Base-by-base conservation (phyloP, 2,888 invertebrate species). In the Liodrosophila aerea region DNA sequence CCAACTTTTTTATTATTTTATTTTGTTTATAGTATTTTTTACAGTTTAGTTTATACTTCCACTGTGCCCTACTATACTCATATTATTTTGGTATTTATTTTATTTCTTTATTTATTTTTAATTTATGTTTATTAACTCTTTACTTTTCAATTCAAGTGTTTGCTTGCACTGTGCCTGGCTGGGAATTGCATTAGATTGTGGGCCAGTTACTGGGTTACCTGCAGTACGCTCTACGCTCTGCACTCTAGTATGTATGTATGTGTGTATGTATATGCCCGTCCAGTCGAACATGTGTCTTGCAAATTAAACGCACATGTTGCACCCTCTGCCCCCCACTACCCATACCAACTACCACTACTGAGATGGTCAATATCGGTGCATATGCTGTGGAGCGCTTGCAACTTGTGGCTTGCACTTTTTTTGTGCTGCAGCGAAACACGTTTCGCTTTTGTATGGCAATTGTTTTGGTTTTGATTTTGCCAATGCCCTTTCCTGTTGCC, bases 291-390 rank as follows among this genome's bases (percentile, higher is more conserved):
- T 81, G 70, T 86, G 84, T 88, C 87, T 86, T 85, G 87, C 87
- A 87, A 88, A 88, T 88, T 87, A 88, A 88, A 87, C 82, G 87
- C 85, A 87, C 85, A 84, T 87, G 88, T 78, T 76, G 80, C 66
- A 64, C 53, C 9, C 36, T 56, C 56, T 33, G 59, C 44, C 47
- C 49, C 34, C 41, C 57, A 39, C 52, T 33, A 40, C 31, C 50
- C 39, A n/a, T n/a, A n/a, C n/a, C n/a, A n/a, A n/a, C n/a, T n/a
- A n/a, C n/a, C 12, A 41, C 11, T 7, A 22, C 30, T 29, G 30
- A n/a, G n/a, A n/a, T 33, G 34, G 18, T 15, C 31, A 22, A 27
- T n/a, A 36, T 67, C 43, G 62, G 44, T 45, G 37, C n/a, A n/a
- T n/a, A n/a, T n/a, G n/a, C n/a, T n/a, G n/a, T n/a, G n/a, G n/a